Conservation (phyloP, 2,888 invertebrate species). For the Cynaeus angustus region DNA sequence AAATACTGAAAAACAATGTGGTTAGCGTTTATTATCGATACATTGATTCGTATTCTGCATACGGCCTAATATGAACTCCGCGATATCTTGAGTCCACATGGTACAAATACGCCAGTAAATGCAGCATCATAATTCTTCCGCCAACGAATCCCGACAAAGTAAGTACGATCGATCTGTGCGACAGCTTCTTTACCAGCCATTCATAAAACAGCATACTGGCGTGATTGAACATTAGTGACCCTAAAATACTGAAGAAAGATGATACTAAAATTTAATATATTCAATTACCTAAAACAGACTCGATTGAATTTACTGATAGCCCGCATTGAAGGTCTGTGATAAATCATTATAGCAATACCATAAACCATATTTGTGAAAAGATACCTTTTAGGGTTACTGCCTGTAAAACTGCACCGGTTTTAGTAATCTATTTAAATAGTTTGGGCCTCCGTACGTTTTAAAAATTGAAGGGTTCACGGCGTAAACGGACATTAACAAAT, state of each 20-base stretch:
- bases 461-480: conserved; percentile 63
- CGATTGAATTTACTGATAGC: conserved; percentile 54
- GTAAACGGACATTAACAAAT: conserved; percentile 68
- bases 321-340: conserved; percentile 56
- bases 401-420: conserved; percentile 38
- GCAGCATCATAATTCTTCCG: conserved; percentile 66
- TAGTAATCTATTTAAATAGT: not conserved
- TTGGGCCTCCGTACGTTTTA: conserved; percentile 56
- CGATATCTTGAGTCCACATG: conserved; percentile 65
- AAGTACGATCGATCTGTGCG: conserved; percentile 56
- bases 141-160: conserved; percentile 62
- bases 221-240: conserved; percentile 67
- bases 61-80: conserved; percentile 51
- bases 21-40: too few species aligned
- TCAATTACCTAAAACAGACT: conserved; percentile 56
- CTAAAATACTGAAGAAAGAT: conserved; percentile 62
- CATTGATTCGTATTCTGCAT: conserved; percentile 60
- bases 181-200: conserved; percentile 59
- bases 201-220: conserved; percentile 63
- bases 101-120: conserved; percentile 66
- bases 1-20: not conserved
- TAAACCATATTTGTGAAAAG: conserved; percentile 60
- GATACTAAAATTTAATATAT: conserved; percentile 36
- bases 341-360: conserved; percentile 58
- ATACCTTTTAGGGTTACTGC: conserved; percentile 47